Evolutionary conservation across 92 coral and sea anemone genomes (phyloP), one percentile per base, ranked within the genome.

Genomic region (Chrysogorgia sp.): DNA sequence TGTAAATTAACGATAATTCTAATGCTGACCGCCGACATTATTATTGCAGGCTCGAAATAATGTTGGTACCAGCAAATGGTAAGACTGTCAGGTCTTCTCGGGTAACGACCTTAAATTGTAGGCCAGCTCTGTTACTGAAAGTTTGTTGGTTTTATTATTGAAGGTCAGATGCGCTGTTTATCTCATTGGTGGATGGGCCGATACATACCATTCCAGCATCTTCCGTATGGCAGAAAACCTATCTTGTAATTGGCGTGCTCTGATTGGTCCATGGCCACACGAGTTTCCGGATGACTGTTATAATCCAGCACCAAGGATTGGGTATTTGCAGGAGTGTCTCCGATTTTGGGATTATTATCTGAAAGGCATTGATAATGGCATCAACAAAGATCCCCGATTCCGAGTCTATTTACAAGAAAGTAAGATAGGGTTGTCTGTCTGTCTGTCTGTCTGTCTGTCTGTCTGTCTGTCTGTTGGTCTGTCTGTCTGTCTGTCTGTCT

Each of bases 241-340:
- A 2, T 43, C 84, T 48, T 84, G 96, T 21, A 90, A 89, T 6
- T 48, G 84, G 31, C 78, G 65, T 15, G 84, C 85, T 2, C 57
- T 90, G 2, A 65, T 85, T 77, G 96, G 96, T 2, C 92, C 96
- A 24, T 90, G 96, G 96, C 79, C 89, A 33, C 96, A 90, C 66
- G 33, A 53, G n/a, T 90, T 86, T 74, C 92, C 96, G 10, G 69
- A 71, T 10, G 75, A 32, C 24, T 71, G 85, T n/a, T n/a, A n/a
- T 26, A 70, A 75, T 2, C 87, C 89, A 61, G 92, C 90, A 35
- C 96, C 96, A 7, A 67, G 62, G 57, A 90, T 90, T 40, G 88
- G 81, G 40, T 87, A 85, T 71, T 29, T 90, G 63, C 71, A 71
- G 43, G 92, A 88, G 71, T 85, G 87, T 68, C 56, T 88, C 1